These are phyloP conservation scores for Mesorhabditis spiculigera DNA, from an alignment of 2,888 invertebrate genomes.

Conservation along the genomic window DNA sequence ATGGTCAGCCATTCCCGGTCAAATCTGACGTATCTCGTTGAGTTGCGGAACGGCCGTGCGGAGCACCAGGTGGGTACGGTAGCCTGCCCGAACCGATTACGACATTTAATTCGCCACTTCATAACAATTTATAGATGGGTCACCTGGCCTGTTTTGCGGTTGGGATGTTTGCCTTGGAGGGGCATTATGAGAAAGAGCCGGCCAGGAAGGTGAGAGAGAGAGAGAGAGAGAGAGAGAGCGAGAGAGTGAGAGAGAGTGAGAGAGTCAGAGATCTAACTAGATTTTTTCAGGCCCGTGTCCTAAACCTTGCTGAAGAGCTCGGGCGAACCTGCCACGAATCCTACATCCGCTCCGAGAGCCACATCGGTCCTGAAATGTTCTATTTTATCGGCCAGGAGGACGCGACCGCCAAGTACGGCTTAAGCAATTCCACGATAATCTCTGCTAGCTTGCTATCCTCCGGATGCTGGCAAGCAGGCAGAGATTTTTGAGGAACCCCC, in stretches of 20 bases:
- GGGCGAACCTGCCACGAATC: conserved; percentile 96
- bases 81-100: neutral
- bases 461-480: too few species aligned
- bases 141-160: conserved; percentile 93
- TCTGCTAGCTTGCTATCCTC: too few species aligned
- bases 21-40: conserved; percentile 83
- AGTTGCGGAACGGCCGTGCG: conserved; percentile 78
- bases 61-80: conserved; percentile 18
- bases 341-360: conserved; percentile 78
- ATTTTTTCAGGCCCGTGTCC: conserved; percentile 68
- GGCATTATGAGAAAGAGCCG: conserved; percentile 68
- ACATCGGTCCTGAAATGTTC: conserved; percentile 91
- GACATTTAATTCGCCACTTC: neutral
- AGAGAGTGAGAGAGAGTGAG: conserved; percentile 65
- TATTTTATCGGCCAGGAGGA: conserved; percentile 78
- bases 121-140: conserved; percentile 86
- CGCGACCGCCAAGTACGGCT: conserved; percentile 70
- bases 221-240: conserved; percentile 70
- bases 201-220: conserved; percentile 65
- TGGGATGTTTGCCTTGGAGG: conserved; percentile 87
- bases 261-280: neutral
- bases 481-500: too few species aligned
- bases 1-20: conserved; percentile 62
- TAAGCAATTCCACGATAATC: too few species aligned
- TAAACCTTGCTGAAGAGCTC: conserved; percentile 83